phyloP scores from a whole-genome alignment of 2,113 vertebrate species.

The Chloropsis cyanopogon region DNA sequence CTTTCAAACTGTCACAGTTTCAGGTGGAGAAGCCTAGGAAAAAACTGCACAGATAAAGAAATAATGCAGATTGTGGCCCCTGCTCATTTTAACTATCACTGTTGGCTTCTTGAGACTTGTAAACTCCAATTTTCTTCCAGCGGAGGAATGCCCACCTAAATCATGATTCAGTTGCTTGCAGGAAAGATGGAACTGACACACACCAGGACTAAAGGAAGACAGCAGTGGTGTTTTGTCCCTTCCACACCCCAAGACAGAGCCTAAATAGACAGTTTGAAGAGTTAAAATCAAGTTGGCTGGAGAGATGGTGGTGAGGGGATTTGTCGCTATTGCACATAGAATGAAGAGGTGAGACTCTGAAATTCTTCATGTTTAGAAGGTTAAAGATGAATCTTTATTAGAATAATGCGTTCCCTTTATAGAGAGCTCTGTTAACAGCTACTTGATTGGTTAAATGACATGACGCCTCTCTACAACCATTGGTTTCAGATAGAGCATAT shows the following conservation, averaged over 20 bases:
- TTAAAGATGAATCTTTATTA: too few relatives aligned
- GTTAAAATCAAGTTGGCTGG: not conserved
- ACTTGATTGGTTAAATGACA: too few relatives aligned
- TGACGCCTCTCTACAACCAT: too few relatives aligned
- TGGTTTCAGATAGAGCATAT: too few relatives aligned
- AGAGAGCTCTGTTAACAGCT: too few relatives aligned
- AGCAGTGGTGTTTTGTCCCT: not conserved
- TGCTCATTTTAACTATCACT: not conserved
- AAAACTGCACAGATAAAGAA: not conserved
- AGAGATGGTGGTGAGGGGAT: not conserved
- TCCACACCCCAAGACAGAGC: not conserved
- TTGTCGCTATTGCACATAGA: too few relatives aligned
- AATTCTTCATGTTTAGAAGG: too few relatives aligned
- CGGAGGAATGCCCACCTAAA: fast-evolving
- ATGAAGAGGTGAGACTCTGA: too few relatives aligned
- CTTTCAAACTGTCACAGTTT: not conserved
- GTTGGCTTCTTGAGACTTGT: not conserved
- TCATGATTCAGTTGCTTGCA: not conserved
- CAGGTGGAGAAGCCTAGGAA: not conserved
- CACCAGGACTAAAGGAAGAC: not conserved
- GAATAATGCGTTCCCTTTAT: too few relatives aligned
- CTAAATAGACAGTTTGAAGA: not conserved
- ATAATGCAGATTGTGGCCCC: not conserved
- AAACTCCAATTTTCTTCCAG: not conserved
- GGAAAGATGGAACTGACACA: not conserved